A percentile compares a stretch with the other conserved stretches of the same genome.
Conservation (phyloP, 2,797 vertebrate genomes). For the Prionace glauca region DNA sequence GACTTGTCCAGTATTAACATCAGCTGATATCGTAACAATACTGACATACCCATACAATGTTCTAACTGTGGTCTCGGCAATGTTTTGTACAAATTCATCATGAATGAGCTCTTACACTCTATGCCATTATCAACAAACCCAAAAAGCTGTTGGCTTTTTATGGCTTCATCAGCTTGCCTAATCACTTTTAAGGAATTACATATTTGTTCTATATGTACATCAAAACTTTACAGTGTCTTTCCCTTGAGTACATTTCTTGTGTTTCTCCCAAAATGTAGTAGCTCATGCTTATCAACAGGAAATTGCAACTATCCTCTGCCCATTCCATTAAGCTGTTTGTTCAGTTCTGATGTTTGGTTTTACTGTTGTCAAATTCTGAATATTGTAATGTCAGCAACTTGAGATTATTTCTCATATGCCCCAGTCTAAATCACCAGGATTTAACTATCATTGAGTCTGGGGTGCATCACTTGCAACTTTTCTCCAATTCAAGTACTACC, state of each 20-base stretch:
- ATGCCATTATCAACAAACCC: neutral
- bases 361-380: neutral
- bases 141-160: neutral
- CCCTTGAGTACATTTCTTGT: too few relatives aligned
- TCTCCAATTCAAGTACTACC: neutral
- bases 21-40: too few relatives aligned
- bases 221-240: too few relatives aligned
- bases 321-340: neutral
- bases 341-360: neutral
- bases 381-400: neutral
- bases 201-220: too few relatives aligned
- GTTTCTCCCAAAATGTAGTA: too few relatives aligned
- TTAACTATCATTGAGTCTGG: neutral
- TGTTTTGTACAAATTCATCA: too few relatives aligned
- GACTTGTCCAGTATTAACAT: too few relatives aligned
- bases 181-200: neutral
- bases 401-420: neutral
- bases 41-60: too few relatives aligned
- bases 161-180: neutral
- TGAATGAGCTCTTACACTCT: neutral
- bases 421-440: neutral
- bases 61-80: too few relatives aligned
- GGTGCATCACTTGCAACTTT: neutral
- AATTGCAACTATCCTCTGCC: too few relatives aligned
- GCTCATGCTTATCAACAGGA: too few relatives aligned